Evolutionary conservation across 2,888 invertebrate genomes (phyloP), one percentile per base, ranked within the genome.

Genomic region (Eupithecia subfuscata): DNA sequence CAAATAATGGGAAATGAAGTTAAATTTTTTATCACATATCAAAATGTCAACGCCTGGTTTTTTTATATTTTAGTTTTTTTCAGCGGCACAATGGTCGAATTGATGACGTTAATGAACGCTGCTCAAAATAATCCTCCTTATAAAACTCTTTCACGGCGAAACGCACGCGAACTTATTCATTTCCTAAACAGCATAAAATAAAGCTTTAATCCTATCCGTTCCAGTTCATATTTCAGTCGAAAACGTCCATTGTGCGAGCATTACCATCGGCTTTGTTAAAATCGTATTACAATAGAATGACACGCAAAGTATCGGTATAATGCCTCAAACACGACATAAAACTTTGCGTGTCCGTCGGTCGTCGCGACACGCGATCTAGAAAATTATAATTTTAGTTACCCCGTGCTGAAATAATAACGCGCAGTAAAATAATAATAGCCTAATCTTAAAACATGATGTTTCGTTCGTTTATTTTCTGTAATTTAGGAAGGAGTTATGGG

Each of bases 251-350:
- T 92, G 91, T 91, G 87, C 85, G 88, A 87, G 90, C 87, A 91
- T 92, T 92, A 92, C 83, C 73, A 75, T 78, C 82, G 88, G 90
- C 89, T 92, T 91, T 89, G 90, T 92, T 90, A 88, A 90, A 92
- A 91, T 90, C 88, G 88, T 89, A 91, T 92, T 89, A 92, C 90
- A 92, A 90, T 90, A 88, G 87, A 87, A 86, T 83, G 88, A 91
- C 94, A 93, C 91, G 93, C 92, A 84, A 92, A 89, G 89, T 89
- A 89, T 91, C 89, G 91, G 89, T 90, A 90, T 90, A 87, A 90
- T 89, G 85, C 84, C 82, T 84, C 82, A 84, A 87, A 89, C 86
- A 87, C 86, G 87, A 84, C 84, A 84, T 80, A 80, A 82, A 82
- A 80, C 80, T 82, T 78, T 81, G 88, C 87, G 86, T 88, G 86